These are phyloP conservation scores for Gobionotothen gibberifrons DNA, from an alignment of 2,797 vertebrate species.

Conservation along the genomic window DNA sequence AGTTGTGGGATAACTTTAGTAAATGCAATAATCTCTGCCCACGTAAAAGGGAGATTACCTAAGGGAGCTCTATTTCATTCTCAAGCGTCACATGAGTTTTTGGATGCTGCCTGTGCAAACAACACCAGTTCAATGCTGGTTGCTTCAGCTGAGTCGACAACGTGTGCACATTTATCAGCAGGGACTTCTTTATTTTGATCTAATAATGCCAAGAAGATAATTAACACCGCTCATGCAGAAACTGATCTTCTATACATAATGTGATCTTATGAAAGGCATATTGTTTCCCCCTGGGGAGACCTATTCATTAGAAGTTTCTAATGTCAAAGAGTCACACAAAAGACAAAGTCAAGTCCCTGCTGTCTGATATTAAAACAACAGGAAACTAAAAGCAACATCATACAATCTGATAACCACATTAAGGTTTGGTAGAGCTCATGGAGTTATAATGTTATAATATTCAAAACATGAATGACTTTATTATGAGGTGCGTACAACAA, in stretches of 20 bases:
- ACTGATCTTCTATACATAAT: conserved; percentile 50
- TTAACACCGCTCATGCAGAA: conserved; percentile 29
- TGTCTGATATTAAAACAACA: conserved; percentile 17
- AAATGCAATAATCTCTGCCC: background rate
- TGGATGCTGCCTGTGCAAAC: conserved; percentile 4
- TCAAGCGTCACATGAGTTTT: background rate
- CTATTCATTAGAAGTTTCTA: conserved; percentile 64
- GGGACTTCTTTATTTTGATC: background rate
- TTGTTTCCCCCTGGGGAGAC: conserved; percentile 16
- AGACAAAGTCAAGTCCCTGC: conserved; percentile 29
- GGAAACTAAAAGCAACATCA: background rate
- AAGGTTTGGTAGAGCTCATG: background rate
- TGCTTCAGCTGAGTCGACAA: conserved; percentile 9
- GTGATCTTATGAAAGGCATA: conserved; percentile 46
- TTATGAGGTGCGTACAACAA: background rate
- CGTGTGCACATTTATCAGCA: conserved; percentile 7
- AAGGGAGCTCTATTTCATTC: background rate
- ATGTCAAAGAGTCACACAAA: conserved; percentile 52
- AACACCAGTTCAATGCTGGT: background rate
- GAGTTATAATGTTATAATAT: background rate
- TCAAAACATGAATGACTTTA: background rate
- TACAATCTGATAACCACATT: background rate
- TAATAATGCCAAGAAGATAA: conserved; percentile 38
- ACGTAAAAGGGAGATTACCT: conserved; percentile 1
- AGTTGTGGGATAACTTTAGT: background rate